Conservation (phyloP, 1,140 invertebrate species). For the Adelges cooleyi region DNA sequence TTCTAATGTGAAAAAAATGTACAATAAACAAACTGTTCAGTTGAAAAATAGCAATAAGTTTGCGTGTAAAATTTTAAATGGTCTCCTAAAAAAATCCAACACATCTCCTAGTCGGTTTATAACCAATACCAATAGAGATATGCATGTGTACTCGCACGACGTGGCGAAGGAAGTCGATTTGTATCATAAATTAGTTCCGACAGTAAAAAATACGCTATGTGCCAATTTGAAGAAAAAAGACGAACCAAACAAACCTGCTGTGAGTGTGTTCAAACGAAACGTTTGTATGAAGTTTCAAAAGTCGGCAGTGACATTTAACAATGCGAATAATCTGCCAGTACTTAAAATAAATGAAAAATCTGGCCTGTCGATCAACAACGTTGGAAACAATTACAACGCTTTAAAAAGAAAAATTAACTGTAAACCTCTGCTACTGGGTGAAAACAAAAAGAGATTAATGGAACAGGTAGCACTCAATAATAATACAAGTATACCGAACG, state of each 20-base stretch:
- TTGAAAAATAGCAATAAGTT: neutral
- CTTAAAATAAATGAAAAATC: neutral
- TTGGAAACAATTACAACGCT: neutral
- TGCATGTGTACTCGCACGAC: neutral
- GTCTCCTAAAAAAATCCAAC: neutral
- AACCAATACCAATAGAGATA: neutral
- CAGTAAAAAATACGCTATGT: neutral
- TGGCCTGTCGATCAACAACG: neutral
- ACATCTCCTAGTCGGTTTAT: neutral
- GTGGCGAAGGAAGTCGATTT: neutral
- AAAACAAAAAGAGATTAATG: too few relatives aligned
- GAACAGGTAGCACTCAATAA: too few relatives aligned
- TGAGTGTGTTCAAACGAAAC: conserved; percentile 16
- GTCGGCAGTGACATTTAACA: too few relatives aligned
- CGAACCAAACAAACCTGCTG: too few relatives aligned
- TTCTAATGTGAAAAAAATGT: neutral
- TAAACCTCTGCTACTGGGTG: too few relatives aligned
- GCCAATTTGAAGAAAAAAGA: neutral
- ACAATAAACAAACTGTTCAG: neutral
- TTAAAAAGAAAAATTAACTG: conserved; percentile 7
- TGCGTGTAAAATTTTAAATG: neutral
- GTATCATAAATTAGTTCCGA: neutral
- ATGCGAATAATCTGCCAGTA: neutral
- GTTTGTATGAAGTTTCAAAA: neutral
- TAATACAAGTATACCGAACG: too few relatives aligned